Base-by-base conservation (phyloP, 1,140 invertebrate genomes). In the Ceratosolen fusciceps region DNA sequence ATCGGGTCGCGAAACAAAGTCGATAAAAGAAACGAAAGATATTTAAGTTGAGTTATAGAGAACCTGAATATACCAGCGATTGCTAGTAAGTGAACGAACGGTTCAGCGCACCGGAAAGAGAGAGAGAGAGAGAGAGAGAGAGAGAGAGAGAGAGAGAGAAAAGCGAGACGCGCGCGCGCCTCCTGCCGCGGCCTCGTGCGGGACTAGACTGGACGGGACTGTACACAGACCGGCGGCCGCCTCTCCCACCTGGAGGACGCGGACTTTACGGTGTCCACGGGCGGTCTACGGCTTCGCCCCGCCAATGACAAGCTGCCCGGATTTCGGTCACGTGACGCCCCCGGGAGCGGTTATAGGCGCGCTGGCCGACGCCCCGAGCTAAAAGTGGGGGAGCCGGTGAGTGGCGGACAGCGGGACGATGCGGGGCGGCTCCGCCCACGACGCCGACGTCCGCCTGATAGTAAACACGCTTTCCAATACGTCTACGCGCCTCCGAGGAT, bases 131-230 rank as follows among this genome's bases (percentile, higher is more conserved):
- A n/a, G n/a, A n/a, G n/a, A n/a, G n/a, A n/a, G n/a, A n/a, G n/a
- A n/a, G n/a, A n/a, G n/a, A n/a, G n/a, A n/a, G n/a, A n/a, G n/a
- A n/a, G n/a, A 19, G 12, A 7, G 0, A 8, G 31, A 34, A 29
- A 12, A 2, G 60, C 19, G 31, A 16, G 60, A 52, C 29, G 60
- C 60, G 60, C 60, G 60, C 60, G 31, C 60, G 60, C 34, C 62
- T 56, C 49, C 34, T 47, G 67, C 65, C 68, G 56, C 71, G 73
- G 75, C 81, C 77, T 80, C 75, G 78, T 79, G 71, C 82, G 80
- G 73, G 82, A 80, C 83, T 80, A 79, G 85, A 81, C 82, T 83
- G 76, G 81, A 83, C 79, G 82, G 75, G 83, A 85, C 83, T 85
- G 83, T 83, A 85, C 82, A 80, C 71, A 56, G 74, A 79, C 67